phyloP scores from a whole-genome alignment of 2,113 vertebrate genomes.

The Amblyornis subalaris region DNA sequence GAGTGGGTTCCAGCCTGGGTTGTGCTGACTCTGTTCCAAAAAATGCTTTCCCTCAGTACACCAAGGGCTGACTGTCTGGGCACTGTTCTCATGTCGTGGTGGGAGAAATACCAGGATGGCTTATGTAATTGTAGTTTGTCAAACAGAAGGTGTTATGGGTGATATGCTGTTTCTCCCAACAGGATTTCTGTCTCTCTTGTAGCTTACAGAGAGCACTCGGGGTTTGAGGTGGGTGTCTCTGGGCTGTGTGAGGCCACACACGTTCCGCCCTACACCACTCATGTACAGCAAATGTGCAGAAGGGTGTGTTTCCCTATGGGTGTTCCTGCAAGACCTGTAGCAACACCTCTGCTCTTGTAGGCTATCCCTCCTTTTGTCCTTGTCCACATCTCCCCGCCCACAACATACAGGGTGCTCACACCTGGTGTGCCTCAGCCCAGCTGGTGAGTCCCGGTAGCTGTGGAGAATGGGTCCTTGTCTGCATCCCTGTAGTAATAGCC shows the following conservation, averaged over 20 bases:
- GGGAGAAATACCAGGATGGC: neutral
- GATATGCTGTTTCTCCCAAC: rapidly evolving
- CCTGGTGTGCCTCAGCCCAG: neutral
- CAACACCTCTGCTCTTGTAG: neutral
- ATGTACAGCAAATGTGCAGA: rapidly evolving
- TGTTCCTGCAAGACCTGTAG: neutral
- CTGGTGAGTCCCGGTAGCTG: neutral
- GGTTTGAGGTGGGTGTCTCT: neutral
- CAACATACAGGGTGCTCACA: neutral
- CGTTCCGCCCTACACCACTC: rapidly evolving
- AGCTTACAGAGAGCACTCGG: rapidly evolving
- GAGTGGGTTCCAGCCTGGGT: neutral
- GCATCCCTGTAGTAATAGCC: neutral
- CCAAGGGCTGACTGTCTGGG: neutral
- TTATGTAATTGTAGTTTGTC: neutral
- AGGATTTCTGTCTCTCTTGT: neutral
- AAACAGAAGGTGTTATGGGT: rapidly evolving
- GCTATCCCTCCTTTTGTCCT: neutral
- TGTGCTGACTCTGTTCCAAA: neutral
- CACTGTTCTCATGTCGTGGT: neutral
- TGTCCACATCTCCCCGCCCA: neutral
- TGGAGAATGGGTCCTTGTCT: neutral
- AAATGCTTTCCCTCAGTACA: neutral
- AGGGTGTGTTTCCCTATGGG: rapidly evolving
- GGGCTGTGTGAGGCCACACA: rapidly evolving